Base-by-base conservation (phyloP, 1,140 invertebrate genomes). In the Oryctes rhinoceros region DNA sequence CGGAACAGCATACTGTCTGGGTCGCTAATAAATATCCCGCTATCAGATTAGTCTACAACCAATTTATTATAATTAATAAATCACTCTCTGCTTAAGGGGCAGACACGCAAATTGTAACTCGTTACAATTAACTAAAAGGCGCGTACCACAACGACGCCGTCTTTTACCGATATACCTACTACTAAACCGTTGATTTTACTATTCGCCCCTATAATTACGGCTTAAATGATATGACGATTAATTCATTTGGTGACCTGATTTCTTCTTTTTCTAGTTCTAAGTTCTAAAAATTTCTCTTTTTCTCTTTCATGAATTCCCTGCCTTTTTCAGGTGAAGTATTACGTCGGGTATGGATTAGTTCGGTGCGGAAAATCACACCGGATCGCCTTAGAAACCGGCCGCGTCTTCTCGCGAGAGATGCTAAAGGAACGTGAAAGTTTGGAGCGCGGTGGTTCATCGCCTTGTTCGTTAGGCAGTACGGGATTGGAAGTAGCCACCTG, bases 341-440 rank as follows among this genome's bases (percentile, higher is more conserved):
- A 5, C 65, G 4, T 59, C 15, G 18, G 18, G 15, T 18, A 24
- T 24, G 65, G 9, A 71, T 71, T 18, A 24, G 35, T 71, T 35
- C 35, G 37, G 65, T 71, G 65, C 35, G 10, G 65, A 71, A 71
- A 71, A 9, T 24, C 39, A 7, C 9, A 62, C 20, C 65, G 24
- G 11, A 37, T 24, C 20, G 24, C 24, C 35, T 24, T 24, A 71
- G 65, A 71, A 71, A 15, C 24, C 1, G 65, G 6, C 35, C 65
- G 65, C 20, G 65, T 62, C 65, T 71, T 18, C 53, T 18, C 24
- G 65, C 35, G 65, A 76, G 47, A 49, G 75, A 88, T 88, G 87
- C 79, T 88, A 78, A 88, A 88, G 77, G 87, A 88, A 74, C 85
- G 87, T 24, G 87, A 87, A 53, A 81, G 81, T 30, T 80, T 87